Evolutionary conservation across 2,888 invertebrate genomes (phyloP).

Genomic region (Plebejus melissa): DNA sequence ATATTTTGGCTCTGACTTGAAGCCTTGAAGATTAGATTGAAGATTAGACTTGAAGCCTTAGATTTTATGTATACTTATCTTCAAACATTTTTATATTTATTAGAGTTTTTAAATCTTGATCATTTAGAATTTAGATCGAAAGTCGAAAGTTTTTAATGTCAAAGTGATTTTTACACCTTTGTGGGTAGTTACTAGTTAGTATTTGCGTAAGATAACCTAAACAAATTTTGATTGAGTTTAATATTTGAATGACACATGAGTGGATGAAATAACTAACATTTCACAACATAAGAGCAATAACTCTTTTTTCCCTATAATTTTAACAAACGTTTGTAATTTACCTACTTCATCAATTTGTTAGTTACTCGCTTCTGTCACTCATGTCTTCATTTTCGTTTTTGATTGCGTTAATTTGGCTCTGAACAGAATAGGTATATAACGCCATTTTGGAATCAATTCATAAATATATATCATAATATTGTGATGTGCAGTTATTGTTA

Average conservation of each 20-base stretch:
- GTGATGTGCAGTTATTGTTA: not conserved
- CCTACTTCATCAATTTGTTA: no score
- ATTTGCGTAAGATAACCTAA: not conserved
- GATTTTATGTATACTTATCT: not conserved
- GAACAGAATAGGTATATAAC: not conserved
- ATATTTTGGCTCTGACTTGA: not conserved
- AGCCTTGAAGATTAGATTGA: not conserved
- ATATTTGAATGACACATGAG: no score
- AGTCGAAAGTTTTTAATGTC: not conserved
- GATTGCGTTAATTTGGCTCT: no score
- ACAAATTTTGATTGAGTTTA: not conserved
- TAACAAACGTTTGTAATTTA: no score
- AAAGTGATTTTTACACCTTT: not conserved
- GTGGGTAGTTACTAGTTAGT: not conserved
- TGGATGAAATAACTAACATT: no score
- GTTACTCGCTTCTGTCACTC: no score
- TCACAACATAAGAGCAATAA: no score
- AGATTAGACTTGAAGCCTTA: not conserved
- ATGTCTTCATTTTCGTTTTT: no score
- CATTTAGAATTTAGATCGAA: not conserved
- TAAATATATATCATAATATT: not conserved
- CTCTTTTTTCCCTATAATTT: no score
- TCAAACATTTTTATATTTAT: not conserved
- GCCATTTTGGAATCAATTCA: not conserved
- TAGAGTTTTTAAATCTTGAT: not conserved